Evolutionary conservation across 1,140 invertebrate genomes (phyloP).

Genomic region (Leptinotarsa texana): DNA sequence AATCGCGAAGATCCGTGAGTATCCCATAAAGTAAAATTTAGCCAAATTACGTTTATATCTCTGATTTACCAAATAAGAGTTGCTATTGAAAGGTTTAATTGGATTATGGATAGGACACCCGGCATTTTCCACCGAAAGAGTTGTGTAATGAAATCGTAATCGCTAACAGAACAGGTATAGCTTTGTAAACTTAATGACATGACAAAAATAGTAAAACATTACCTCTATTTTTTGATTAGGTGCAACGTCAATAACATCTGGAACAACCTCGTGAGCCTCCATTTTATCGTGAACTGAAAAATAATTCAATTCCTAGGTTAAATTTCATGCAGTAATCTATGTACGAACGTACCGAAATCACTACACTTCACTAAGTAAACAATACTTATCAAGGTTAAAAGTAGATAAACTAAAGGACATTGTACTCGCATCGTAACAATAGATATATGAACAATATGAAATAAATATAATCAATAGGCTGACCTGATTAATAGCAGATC

Average conservation of each 20-base stretch:
- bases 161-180: background rate
- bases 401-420: background rate
- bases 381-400: background rate
- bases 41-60: no score
- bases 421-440: background rate
- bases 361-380: background rate
- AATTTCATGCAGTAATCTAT: background rate
- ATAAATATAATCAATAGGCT: no score
- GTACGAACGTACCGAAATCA: background rate
- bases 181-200: no score
- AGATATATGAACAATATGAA: no score
- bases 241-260: slow-evolving; percentile 57
- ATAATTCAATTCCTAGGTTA: background rate
- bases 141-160: no score
- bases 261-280: slow-evolving; percentile 58
- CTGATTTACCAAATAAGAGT: no score
- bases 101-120: no score
- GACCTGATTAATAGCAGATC: no score
- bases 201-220: background rate
- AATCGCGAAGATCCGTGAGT: no score
- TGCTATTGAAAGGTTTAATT: no score
- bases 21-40: no score
- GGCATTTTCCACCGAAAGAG: no score
- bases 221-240: slow-evolving; percentile 49
- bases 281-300: slow-evolving; percentile 44